phyloP scores from a whole-genome alignment of 2,113 vertebrate genomes.

The Corythornis cristatus region DNA sequence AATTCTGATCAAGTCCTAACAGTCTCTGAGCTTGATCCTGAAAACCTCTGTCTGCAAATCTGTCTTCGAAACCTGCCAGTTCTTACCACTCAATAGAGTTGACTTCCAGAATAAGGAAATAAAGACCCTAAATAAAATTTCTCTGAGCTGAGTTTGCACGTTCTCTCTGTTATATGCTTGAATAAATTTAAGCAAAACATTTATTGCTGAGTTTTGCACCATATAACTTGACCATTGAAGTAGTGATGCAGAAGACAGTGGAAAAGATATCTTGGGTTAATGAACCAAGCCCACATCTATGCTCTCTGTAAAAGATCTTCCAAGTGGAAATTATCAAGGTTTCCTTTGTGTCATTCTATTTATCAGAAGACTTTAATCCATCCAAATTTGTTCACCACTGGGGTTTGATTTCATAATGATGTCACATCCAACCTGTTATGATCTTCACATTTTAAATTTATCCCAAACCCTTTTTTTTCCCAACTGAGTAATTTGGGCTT shows the following conservation, averaged over 20 bases:
- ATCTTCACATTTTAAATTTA: background rate
- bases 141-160: background rate
- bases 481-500: background rate
- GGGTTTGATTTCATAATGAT: background rate
- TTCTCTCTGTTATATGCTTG: background rate
- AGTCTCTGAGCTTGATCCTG: background rate
- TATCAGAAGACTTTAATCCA: background rate
- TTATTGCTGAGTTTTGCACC: conserved; percentile 12
- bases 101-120: background rate
- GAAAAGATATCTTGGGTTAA: background rate
- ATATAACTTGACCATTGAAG: background rate
- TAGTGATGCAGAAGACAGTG: conserved; percentile 13
- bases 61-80: background rate
- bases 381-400: background rate
- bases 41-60: background rate
- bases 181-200: conserved; percentile 19
- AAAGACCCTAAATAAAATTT: conserved; percentile 27
- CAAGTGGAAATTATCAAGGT: background rate
- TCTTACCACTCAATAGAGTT: background rate
- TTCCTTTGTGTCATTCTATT: background rate
- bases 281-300: background rate
- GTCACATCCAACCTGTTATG: background rate
- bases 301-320: background rate
- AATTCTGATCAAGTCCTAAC: background rate
- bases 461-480: background rate